Base-by-base conservation (phyloP, 2,113 vertebrate genomes). In the Scartelaos histophorus region DNA sequence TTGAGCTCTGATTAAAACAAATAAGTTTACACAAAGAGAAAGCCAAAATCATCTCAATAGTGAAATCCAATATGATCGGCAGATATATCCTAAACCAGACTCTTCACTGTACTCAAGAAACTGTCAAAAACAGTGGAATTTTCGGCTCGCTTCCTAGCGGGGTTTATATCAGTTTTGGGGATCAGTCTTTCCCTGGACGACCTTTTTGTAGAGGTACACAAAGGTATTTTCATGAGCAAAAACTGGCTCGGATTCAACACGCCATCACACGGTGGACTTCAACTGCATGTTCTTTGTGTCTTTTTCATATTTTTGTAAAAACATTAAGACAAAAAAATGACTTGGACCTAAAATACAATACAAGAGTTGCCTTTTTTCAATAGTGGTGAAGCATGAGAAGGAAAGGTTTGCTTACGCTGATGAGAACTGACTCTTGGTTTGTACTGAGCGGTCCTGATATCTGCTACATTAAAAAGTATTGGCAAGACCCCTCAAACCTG, bases 171-270 rank as follows among this genome's bases (percentile, higher is more conserved):
- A 69, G 61, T 69, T 75, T 71, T 72, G 73, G 82, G 79, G 82
- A 86, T 82, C 56, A 47, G 69, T 85, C 51, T 71, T 76, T 29
- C 54, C 68, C 46, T 74, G 64, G 51, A 61, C 58, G 74, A 66
- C 79, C 71, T 72, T 87, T 67, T 61, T 13, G 56, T 21, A 7
- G 46, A 70, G 71, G 73, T 49, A 67, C 72, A 75, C 22, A 10
- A 21, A n/a, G 76, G 71, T 17, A 67, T 34, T 75, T 75, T 79
- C 51, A 71, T 67, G 67, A 62, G 46, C 2, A 64, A 85, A 89
- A 88, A 77, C 77, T 86, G 80, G 79, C 75, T 73, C 25, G 69
- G 35, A 43, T 69, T 86, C 71, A 81, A 45, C 66, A 54, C 66
- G 53, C 24, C 74, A 19, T 25, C 57, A 73, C 65, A 79, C 45